Base-by-base conservation (phyloP, 2,888 invertebrate genomes). In the Clistopyga incitator region DNA sequence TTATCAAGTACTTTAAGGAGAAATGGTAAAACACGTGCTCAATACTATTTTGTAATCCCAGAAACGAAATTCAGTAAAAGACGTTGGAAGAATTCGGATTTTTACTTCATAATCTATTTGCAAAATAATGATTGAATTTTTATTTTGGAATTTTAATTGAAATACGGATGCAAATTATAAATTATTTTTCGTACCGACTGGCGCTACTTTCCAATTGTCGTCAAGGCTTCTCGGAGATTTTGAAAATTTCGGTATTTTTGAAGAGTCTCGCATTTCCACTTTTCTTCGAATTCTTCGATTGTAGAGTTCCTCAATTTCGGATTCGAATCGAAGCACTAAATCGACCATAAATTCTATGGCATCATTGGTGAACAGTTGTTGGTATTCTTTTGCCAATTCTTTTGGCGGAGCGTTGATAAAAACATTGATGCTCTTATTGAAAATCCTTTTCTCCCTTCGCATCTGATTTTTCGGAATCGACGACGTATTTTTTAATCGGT, bases 201-300 rank as follows among this genome's bases (percentile, higher is more conserved):
- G 94, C 72, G 94, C 93, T 64, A 96, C 94, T 88, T 92, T 95
- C 96, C 96, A 96, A 45, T 94, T 90, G 77, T 90, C 92, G 86
- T 95, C 93, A 20, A 72, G 65, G 50, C 85, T 87, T 84, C 94
- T 92, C 85, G 94, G 94, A 0, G 94, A 93, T 67, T 92, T 89
- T 79, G 90, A 91, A 87, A 95, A 95, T 84, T 93, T 91, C 11
- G 93, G 92, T 83, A 94, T 90, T 81, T 86, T 89, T 29, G 88
- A 86, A 59, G 85, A 84, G 45, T 86, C 85, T 86, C 93, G 92
- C 18, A 93, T 90, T 29, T 92, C 88, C 18, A 93, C 91, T 78
- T 93, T 93, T 72, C 93, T 93, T 71, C 90, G 90, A 42, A 93
- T 88, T 79, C 95, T 93, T 67, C 93, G 91, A 82, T 91, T 93